Evolutionary conservation across 2,113 vertebrate genomes (phyloP).

Genomic region (Coracopsis vasa): DNA sequence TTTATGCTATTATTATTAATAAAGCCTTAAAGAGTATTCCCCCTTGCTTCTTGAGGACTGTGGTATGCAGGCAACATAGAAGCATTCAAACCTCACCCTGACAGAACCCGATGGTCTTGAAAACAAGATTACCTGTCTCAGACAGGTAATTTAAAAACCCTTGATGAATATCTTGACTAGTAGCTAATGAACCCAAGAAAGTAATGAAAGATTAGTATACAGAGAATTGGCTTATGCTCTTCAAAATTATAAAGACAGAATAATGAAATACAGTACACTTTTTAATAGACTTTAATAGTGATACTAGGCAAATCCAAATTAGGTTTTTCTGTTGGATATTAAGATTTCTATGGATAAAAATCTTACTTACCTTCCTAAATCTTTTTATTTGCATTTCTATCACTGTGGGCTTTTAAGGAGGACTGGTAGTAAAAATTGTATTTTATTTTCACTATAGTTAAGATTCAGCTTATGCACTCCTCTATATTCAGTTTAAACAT

Average conservation of each 20-base stretch:
- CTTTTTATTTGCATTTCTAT: background rate
- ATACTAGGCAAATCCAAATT: background rate
- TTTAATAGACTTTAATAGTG: background rate
- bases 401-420: background rate
- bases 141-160: background rate
- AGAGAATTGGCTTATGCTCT: background rate
- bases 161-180: background rate
- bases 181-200: background rate
- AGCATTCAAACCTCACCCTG: background rate
- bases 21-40: background rate
- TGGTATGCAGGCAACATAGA: background rate
- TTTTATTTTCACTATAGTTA: background rate
- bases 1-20: background rate
- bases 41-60: background rate
- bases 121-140: background rate
- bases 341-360: background rate
- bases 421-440: background rate
- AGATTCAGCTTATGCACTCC: background rate
- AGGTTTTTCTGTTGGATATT: background rate
- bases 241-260: background rate
- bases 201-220: background rate
- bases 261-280: background rate
- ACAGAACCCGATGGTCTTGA: background rate
- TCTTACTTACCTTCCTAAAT: background rate
- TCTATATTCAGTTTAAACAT: background rate